These are phyloP conservation scores for Drosophila nigrodunni DNA, from an alignment of 1,140 invertebrate species.

Conservation along the genomic window DNA sequence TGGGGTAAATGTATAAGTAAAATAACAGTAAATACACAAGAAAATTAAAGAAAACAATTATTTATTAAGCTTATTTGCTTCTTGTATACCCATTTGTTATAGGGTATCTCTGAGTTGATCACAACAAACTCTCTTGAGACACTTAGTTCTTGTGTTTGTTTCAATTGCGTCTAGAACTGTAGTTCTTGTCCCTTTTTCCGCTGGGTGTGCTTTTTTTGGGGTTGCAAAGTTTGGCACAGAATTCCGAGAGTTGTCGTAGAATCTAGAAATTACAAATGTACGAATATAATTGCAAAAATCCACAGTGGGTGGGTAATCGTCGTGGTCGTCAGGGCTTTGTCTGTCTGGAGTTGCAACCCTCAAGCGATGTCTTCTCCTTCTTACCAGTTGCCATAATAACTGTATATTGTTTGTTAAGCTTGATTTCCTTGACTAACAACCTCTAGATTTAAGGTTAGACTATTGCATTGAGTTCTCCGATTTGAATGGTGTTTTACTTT, in stretches of 20 bases:
- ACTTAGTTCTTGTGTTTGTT: conserved; percentile 4
- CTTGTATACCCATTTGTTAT: neutral
- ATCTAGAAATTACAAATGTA: conserved; percentile 23
- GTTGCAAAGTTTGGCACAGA: conserved; percentile 72
- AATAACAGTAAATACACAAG: neutral
- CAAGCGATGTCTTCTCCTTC: conserved; percentile 35
- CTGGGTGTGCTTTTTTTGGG: conserved; percentile 54
- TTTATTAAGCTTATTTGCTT: no score
- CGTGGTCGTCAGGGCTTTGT: conserved; percentile 27
- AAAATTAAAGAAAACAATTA: neutral
- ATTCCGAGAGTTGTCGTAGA: conserved; percentile 76
- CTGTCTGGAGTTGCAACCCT: conserved; percentile 77
- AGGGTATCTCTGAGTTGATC: neutral
- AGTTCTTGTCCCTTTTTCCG: conserved; percentile 24
- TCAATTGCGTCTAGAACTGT: conserved; percentile 34
- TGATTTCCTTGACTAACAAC: conserved; percentile 9
- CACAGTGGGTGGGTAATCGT: conserved; percentile 41
- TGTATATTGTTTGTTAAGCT: conserved; percentile 7
- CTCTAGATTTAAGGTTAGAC: conserved; percentile 3
- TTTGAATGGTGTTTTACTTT: conserved; percentile 24
- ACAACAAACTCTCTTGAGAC: neutral
- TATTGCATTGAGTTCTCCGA: conserved; percentile 2
- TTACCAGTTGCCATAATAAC: conserved; percentile 19
- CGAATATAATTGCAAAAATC: conserved; percentile 66
- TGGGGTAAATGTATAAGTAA: neutral